Percentiles rank a stretch among this genome's conserved stretches.
Evolutionary conservation across 1,140 invertebrate genomes (phyloP).

Genomic region (Solenopsis fugax): DNA sequence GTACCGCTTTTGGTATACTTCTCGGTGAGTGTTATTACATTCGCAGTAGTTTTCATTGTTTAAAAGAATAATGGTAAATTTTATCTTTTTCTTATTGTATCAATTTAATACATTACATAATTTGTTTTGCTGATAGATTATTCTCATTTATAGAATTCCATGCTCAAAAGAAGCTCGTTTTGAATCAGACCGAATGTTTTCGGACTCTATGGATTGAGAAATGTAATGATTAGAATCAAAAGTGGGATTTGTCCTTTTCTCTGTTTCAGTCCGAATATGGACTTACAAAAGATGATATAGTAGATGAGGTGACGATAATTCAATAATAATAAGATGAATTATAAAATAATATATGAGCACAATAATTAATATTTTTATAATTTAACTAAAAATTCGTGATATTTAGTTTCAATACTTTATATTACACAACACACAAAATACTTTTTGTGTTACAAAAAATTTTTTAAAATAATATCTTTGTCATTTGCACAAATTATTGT

Average conservation of each 20-base stretch:
- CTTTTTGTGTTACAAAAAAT: background rate
- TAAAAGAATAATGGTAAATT: background rate
- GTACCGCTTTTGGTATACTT: background rate
- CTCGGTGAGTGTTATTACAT: background rate
- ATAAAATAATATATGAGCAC: background rate
- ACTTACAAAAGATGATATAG: constrained; percentile 94
- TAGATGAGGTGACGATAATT: constrained; percentile 87
- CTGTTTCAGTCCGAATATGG: constrained; percentile 93
- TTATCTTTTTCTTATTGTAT: background rate
- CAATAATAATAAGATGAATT: background rate
- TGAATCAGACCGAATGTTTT: background rate
- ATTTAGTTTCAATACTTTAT: background rate
- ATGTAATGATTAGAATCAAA: too few species aligned
- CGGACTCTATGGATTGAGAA: background rate
- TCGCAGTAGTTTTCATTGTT: background rate
- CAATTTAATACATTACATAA: background rate
- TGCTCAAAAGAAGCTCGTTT: background rate
- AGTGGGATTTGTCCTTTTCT: constrained; percentile 64
- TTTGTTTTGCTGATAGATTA: background rate
- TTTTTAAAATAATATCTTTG: background rate
- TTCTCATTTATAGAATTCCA: background rate
- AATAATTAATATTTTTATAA: background rate
- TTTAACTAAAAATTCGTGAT: background rate
- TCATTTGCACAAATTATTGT: background rate
- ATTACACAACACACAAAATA: background rate